These are phyloP conservation scores for Zhuqinia jingwanae DNA, from an alignment of 2,888 invertebrate species.

Conservation along the genomic window DNA sequence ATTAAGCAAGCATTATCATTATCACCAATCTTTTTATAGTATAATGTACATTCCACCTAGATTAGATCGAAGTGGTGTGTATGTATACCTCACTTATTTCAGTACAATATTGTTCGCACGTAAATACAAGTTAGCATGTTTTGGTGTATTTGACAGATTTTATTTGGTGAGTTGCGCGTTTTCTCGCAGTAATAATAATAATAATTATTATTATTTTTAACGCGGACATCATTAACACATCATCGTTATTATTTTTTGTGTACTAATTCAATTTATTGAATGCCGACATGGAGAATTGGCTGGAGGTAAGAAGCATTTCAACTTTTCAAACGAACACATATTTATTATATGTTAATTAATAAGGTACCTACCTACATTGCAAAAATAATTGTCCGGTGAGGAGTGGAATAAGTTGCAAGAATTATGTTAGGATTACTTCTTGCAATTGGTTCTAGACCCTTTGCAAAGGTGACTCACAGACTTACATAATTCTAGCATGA, in stretches of 20 bases:
- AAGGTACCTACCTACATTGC: not conserved
- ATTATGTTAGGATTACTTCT: constrained; percentile 39
- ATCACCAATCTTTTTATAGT: not conserved
- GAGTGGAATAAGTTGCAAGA: not conserved
- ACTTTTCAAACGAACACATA: not conserved
- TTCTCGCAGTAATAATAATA: too few species aligned
- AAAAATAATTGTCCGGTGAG: not conserved
- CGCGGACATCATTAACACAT: too few species aligned
- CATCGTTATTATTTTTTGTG: not conserved
- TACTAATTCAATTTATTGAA: constrained; percentile 4
- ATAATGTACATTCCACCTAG: constrained; percentile 13
- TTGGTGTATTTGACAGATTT: constrained; percentile 19
- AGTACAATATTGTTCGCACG: not conserved
- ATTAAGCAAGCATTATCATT: not conserved
- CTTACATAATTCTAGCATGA: not conserved
- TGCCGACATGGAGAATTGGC: constrained; percentile 51
- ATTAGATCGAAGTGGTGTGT: not conserved
- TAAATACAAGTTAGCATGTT: constrained; percentile 1
- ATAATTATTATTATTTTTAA: constrained; percentile 11
- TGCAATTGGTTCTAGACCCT: not conserved
- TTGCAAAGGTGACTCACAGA: constrained; percentile 34
- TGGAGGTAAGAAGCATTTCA: constrained; percentile 50
- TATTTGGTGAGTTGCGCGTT: not conserved
- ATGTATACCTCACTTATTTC: not conserved
- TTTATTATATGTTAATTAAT: not conserved